Evolutionary conservation across 2,797 vertebrate genomes (phyloP), one percentile per base, ranked within the genome.

Genomic region (Platyrinchus mystaceus): DNA sequence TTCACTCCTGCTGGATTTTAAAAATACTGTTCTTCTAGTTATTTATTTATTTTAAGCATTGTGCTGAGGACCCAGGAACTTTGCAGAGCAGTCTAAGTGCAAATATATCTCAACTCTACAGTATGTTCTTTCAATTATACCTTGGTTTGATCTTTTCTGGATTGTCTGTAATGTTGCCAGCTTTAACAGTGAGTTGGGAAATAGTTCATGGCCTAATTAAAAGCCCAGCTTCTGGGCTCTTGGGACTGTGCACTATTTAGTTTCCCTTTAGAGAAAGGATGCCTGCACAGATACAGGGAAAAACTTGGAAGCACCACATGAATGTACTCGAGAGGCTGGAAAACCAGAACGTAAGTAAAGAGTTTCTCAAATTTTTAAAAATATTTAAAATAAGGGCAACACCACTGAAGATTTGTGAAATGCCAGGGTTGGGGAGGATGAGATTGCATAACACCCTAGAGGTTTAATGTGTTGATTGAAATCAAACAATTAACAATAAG

Each of bases 1-100:
- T 95, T 96, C 92, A 70, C 92, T 97, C 86, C 92, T 92, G 47
- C 71, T 64, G 14, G 12, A 36, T 55, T 64, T 62, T 64, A 86
- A 94, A 94, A 94, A 86, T 56, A 41, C 39, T 84, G 47, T 89
- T 78, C 68, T 87, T 97, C 53, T 63, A 14, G 5, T 73, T 80
- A 91, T 94, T 91, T 92, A 83, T 91, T 95, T 94, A 85, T 93
- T 83, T 90, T 36, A 71, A 89, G 43, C 1, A 1, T 58, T 87
- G 85, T 64, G 77, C 87, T 84, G 87, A 66, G 77, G 67, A 92
- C 69, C 84, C 11, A 18, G 92, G 68, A 63, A 46, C 63, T 96
- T 90, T 23, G 52, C 86, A 15, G 27, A 83, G 13, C 55, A 75
- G 82, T 34, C 34, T 87, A 84, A 55, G 87, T 52, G 60, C 83